Base-by-base conservation (phyloP, 2,888 invertebrate genomes). In the Atrina japonica region DNA sequence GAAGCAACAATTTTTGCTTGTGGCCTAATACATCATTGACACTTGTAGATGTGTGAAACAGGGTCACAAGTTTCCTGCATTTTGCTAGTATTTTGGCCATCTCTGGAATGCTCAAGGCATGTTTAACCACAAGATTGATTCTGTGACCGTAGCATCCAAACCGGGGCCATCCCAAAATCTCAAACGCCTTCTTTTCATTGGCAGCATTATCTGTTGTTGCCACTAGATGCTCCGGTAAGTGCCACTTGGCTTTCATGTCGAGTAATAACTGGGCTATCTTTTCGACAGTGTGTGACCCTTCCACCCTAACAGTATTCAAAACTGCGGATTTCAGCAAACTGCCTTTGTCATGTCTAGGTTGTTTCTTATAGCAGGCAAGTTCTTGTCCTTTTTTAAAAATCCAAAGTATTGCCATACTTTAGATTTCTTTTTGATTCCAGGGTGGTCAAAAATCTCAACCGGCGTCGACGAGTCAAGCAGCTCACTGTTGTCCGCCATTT, bases 101-200 rank as follows among this genome's bases (percentile, higher is more conserved):
- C 14, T 52, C 61, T 29, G 45, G 45, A 18, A 60, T 40, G 14
- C 52, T 14, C 21, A 68, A 59, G 23, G 61, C 30, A 50, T 68
- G 61, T 53, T 68, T 68, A 14, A 68, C 69, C 2, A 45, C 45
- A 14, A 63, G 27, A n/a, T 63, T 69, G 14, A 68, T 30, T 9
- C 55, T 40, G 55, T 68, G 61, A 23, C 61, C 68, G 30, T 68
- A 68, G 25, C 68, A 61, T 5, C 67, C 67, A 43, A 59, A 50
- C 23, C 66, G 29, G 25, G 30, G 21, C 66, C 66, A 66, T 5
- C 59, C 59, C 6, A 66, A 18, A 9, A 59, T 6, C 41, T 49
- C 59, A 45, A 56, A 5, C 2, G 66, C 59, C 21, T 66, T 66
- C 11, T 41, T 41, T 41, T 67, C 60, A 60, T 67, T 59, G 21